A percentile compares a stretch with the other conserved stretches of the same genome.
These are phyloP conservation scores for Cerastis rubricosa DNA, from an alignment of 2,888 invertebrate genomes.

Conservation along the genomic window DNA sequence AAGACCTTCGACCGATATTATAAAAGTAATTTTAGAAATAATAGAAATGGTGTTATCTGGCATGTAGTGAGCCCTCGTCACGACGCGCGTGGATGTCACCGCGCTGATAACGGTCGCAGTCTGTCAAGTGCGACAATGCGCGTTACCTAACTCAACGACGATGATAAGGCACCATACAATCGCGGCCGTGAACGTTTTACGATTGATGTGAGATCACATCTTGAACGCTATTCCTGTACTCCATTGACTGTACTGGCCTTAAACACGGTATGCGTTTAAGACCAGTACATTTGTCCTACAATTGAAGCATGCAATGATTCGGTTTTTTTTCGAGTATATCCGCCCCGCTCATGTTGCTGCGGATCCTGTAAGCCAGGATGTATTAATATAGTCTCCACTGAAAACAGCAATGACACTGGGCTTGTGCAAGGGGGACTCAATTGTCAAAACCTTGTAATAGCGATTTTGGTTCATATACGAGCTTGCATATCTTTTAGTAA, in stretches of 20 bases:
- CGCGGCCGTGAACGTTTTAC: slow-evolving; percentile 59
- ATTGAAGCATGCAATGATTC: slow-evolving; percentile 34
- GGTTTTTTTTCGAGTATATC: slow-evolving; percentile 49
- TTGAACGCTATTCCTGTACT: slow-evolving; percentile 45
- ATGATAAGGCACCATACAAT: slow-evolving; percentile 64
- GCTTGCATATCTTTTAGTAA: slow-evolving; percentile 11
- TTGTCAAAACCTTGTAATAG: slow-evolving; percentile 53
- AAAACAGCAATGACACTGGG: slow-evolving; percentile 50
- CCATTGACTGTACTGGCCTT: slow-evolving; percentile 10
- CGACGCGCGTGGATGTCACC: slow-evolving; percentile 76
- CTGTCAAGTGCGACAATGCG: slow-evolving; percentile 75
- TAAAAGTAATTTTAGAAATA: slow-evolving; percentile 66
- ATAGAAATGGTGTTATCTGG: slow-evolving; percentile 69
- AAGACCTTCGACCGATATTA: slow-evolving; percentile 50
- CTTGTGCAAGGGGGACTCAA: slow-evolving; percentile 53
- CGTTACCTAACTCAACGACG: slow-evolving; percentile 78
- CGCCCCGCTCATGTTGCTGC: slow-evolving; percentile 30
- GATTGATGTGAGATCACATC: slow-evolving; percentile 69
- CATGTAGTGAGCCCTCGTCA: slow-evolving; percentile 79
- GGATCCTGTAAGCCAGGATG: slow-evolving; percentile 61
- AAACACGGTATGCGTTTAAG: slow-evolving; percentile 10
- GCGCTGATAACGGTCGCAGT: slow-evolving; percentile 74
- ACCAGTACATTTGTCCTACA: too few species aligned
- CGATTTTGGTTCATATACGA: slow-evolving; percentile 29
- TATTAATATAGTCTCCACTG: slow-evolving; percentile 60